Base-by-base conservation (phyloP, 2,113 vertebrate genomes). In the Tylochromis polylepis region DNA sequence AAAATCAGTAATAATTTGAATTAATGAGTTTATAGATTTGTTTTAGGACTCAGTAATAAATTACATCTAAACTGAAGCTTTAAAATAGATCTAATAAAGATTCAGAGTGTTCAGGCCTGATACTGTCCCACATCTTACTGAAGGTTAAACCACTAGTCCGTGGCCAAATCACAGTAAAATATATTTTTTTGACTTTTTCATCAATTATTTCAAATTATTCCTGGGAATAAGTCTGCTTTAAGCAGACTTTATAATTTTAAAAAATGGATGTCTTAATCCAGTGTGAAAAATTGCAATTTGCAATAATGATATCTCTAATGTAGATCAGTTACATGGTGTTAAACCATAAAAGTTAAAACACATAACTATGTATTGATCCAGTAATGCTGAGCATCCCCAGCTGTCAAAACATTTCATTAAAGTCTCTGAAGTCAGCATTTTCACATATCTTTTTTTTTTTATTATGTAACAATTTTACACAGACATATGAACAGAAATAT, bases 331-430 rank as follows among this genome's bases (percentile, higher is more conserved):
- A 16, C 55, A 72, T 80, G 43, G 12, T 78, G 81, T 80, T 57
- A 56, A 86, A 89, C 83, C 29, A 83, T 72, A 81, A 79, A 41
- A 62, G 36, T 11, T 77, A 67, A 75, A 75, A 49, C 29, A 24
- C 67, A 29, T 0, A 38, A 72, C 15, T 72, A 46, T 49, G 15
- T 18, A 29, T 18, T 49, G 22, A 72, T 72, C 67, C 22, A 72
- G 67, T 49, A 49, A 72, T 29, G 27, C 41, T 0, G 22, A 49
- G 0, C 22, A 11, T 72, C 67, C 12, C n/a, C 67, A 49, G 41
- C 22, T 29, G 67, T 75, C 24, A 72, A 27, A 43, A 72, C 41
- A 49, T 49, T 75, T 0, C 24, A 70, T 67, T n/a, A 12, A 70
- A 41, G 41, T 46, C 38, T 46, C 43, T 75, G 9, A 29, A 75